These are phyloP conservation scores for Donacobius atricapilla DNA, from an alignment of 2,113 vertebrate genomes.

Conservation along the genomic window DNA sequence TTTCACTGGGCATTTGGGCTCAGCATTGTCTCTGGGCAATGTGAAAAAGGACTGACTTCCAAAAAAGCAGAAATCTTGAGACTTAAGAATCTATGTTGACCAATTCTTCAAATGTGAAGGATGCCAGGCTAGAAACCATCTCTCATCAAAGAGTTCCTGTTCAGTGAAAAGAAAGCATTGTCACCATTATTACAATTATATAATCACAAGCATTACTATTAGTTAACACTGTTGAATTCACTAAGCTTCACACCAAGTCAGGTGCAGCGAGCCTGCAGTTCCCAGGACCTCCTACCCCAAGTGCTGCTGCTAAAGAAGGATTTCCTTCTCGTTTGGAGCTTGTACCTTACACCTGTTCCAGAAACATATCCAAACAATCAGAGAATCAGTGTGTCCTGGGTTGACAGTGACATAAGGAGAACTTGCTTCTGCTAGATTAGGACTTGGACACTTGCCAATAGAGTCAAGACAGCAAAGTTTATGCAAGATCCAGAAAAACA, in stretches of 20 bases:
- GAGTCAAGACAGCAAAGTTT: not conserved
- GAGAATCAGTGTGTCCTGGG: not conserved
- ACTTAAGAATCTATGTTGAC: not conserved
- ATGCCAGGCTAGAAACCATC: rapidly evolving
- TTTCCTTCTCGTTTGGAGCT: not conserved
- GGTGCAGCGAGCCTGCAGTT: not conserved
- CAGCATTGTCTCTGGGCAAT: not conserved
- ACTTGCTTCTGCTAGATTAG: not conserved
- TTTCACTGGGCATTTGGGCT: not conserved
- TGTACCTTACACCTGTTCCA: not conserved
- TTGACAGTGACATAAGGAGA: not conserved
- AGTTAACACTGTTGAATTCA: not conserved
- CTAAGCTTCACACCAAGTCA: not conserved
- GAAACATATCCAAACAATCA: not conserved
- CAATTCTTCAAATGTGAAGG: not conserved
- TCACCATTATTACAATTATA: not conserved
- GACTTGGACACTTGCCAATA: not conserved
- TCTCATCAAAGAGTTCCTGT: not conserved
- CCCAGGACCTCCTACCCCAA: not conserved
- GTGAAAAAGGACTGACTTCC: not conserved
- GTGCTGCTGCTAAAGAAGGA: not conserved
- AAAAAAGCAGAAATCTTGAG: not conserved
- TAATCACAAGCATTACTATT: not conserved
- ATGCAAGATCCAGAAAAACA: not conserved
- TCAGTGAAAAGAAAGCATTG: not conserved